Evolutionary conservation across 2,888 invertebrate genomes (phyloP), one percentile per base, ranked within the genome.

Genomic region (Phengaris alcon): DNA sequence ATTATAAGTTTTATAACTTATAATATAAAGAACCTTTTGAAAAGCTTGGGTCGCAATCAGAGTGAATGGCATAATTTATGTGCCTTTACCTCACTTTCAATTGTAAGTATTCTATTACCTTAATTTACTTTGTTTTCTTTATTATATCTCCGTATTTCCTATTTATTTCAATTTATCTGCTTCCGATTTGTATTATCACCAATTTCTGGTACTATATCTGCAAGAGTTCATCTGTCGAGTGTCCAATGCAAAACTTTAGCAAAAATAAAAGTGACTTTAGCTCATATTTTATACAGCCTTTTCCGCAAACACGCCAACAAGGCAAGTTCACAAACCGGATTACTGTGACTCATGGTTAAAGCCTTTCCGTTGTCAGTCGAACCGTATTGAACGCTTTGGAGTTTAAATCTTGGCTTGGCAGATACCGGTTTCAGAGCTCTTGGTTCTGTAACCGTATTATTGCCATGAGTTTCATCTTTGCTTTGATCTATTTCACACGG

Each of bases 271-370:
- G 64, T 64, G 35, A 51, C 69, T 15, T n/a, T 15, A 70, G 51
- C 51, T 22, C 15, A 15, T 15, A 51, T 64, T 22, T 64, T 51
- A 70, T 51, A 51, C 51, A 70, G 70, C 70, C 52, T 72, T 72
- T 72, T 72, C 72, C 72, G 72, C 72, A 72, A 52, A 13, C 22
- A 35, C 22, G 52, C 72, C 72, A 35, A 35, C 68, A 46, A 52
- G 72, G 72, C 72, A 35, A 22, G 72, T 54, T 52, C 35, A 52
- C 52, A 72, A 72, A 72, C 72, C 72, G 72, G 72, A 54, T 72
- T 52, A 35, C 51, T 35, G 54, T 72, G 72, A 72, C 54, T 72
- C 72, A 72, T 72, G 52, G 52, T 52, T 54, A 2, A 6, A 72
- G 72, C 72, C 72, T 72, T 72, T 72, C 72, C 54, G 72, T 51